A percentile compares a stretch with the other conserved stretches of the same genome.
Conservation (phyloP, 1,140 invertebrate genomes). For the Aphidius gifuensis region DNA sequence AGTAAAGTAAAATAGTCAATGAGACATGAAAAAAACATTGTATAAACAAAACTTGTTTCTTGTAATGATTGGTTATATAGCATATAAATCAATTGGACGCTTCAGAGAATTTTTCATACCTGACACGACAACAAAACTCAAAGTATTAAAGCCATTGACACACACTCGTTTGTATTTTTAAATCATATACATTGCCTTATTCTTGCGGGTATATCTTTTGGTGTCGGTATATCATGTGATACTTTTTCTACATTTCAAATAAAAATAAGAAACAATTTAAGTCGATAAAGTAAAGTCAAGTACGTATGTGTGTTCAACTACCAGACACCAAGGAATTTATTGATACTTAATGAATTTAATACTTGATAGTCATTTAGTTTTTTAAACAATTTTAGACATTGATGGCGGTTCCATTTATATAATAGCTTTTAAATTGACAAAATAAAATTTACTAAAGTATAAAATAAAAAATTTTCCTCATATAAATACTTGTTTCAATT, state of each 20-base stretch:
- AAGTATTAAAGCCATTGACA: background rate
- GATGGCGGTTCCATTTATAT: too few relatives aligned
- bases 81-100: slow-evolving; percentile 26
- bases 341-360: slow-evolving; percentile 35
- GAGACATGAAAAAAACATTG: background rate
- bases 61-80: background rate
- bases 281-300: slow-evolving; percentile 25
- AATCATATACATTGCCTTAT: too few relatives aligned
- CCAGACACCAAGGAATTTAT: slow-evolving; percentile 29
- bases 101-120: slow-evolving; percentile 24
- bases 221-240: too few relatives aligned
- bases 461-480: too few relatives aligned
- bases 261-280: too few relatives aligned
- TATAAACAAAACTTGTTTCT: slow-evolving; percentile 4
- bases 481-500: too few relatives aligned
- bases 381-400: too few relatives aligned
- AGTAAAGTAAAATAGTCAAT: too few relatives aligned
- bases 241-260: too few relatives aligned
- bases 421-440: too few relatives aligned
- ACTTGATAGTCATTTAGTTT: slow-evolving; percentile 6
- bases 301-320: slow-evolving; percentile 14
- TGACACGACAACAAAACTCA: background rate
- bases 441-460: too few relatives aligned
- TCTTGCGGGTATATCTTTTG: too few relatives aligned
- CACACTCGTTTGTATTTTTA: background rate